These are phyloP conservation scores for Rhinichthys klamathensis DNA, from an alignment of 2,113 vertebrate genomes.

Conservation along the genomic window DNA sequence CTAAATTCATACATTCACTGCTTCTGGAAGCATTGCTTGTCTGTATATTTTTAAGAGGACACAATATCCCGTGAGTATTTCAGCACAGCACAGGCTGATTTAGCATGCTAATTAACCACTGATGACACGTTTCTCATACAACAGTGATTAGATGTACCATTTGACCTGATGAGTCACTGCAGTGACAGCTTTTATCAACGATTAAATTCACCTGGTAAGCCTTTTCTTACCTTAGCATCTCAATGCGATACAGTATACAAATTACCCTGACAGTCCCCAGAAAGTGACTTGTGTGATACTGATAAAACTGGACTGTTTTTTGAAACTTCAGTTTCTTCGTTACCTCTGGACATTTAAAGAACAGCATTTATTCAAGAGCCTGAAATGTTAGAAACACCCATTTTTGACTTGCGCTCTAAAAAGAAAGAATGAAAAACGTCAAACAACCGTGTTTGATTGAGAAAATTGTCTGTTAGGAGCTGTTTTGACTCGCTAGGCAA, in stretches of 20 bases:
- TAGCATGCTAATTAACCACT: slow-evolving; percentile 10
- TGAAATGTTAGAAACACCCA: neutral
- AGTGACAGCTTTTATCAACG: neutral
- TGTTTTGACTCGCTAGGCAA: neutral
- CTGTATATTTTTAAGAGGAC: neutral
- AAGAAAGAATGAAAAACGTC: neutral
- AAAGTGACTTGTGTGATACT: neutral
- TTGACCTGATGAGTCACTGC: slow-evolving; percentile 1
- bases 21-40: neutral
- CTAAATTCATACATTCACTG: neutral
- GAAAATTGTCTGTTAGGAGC: neutral
- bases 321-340: neutral
- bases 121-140: slow-evolving; percentile 15
- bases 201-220: neutral
- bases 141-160: slow-evolving; percentile 15
- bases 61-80: neutral
- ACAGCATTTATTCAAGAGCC: neutral
- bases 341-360: neutral
- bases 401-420: neutral
- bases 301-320: neutral
- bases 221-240: neutral
- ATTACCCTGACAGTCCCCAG: neutral
- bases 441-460: neutral
- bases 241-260: neutral
- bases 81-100: neutral